These are phyloP conservation scores for Ahaetulla prasina DNA, from an alignment of 2,113 vertebrate genomes.

Conservation along the genomic window DNA sequence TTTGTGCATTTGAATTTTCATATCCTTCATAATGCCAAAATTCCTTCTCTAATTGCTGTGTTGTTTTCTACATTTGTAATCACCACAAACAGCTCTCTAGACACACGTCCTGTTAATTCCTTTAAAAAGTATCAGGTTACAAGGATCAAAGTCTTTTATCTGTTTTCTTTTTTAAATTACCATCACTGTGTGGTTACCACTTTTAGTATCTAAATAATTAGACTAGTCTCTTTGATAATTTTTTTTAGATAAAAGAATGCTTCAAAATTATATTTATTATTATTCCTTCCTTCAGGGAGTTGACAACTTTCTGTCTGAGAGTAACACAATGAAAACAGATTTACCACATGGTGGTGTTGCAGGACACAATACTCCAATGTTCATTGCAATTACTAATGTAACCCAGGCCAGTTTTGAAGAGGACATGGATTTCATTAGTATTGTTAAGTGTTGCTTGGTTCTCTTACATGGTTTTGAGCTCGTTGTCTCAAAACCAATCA, in stretches of 20 bases:
- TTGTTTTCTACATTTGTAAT: background rate
- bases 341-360: constrained; percentile 61
- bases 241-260: background rate
- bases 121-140: background rate
- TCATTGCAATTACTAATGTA: rapidly evolving
- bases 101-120: background rate
- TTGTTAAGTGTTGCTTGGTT: background rate
- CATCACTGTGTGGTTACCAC: too few relatives aligned
- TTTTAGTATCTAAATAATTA: background rate
- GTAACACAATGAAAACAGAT: background rate
- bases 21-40: background rate
- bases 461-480: background rate
- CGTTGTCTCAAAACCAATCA: background rate
- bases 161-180: background rate
- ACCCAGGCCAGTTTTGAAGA: rapidly evolving
- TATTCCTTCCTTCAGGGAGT: background rate
- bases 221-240: background rate
- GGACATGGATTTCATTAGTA: background rate
- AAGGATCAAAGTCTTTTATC: background rate
- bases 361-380: constrained; percentile 37
- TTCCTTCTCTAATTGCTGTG: background rate
- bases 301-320: background rate
- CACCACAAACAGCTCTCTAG: background rate
- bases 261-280: background rate
- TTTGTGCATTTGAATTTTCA: background rate